Evolutionary conservation across 2,113 vertebrate species (phyloP), one percentile per base, ranked within the genome.

Genomic region (Pseudorhombus dupliciocellatus): DNA sequence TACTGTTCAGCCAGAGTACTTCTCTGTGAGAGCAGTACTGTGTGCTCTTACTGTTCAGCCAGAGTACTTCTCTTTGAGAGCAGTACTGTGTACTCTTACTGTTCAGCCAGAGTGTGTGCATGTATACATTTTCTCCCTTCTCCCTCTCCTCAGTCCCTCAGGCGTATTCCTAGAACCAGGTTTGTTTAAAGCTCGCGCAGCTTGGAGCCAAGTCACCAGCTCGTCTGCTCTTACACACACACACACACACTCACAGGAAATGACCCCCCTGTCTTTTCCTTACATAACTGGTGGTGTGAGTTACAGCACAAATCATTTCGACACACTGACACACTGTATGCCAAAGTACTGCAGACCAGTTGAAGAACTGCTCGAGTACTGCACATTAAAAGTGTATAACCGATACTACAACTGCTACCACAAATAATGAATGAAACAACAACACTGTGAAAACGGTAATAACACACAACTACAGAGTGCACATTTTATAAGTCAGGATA

Each of bases 81-180:
- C 52, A 50, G n/a, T 46, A 37, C 71, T 57, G 51, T 25, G 22
- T 7, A 53, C n/a, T 21, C 20, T 50, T 11, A 22, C 50, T 52
- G 21, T 22, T 24, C 21, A 26, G 52, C 12, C 6, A 30, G 53
- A 26, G 28, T 21, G 77, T 73, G 53, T 72, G 57, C 46, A 26
- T 3, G 34, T 37, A 16, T 71, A 75, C 22, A 51, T 65, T 69
- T 78, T 84, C n/a, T 70, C 25, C 73, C 72, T 70, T 65, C 31
- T 78, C 73, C 59, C 59, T 73, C 46, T 70, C 22, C 31, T 68
- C 10, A 50, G 54, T 73, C 46, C 77, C 79, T 57, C 40, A 57
- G 70, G 79, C 48, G 1, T 67, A 68, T 79, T 74, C 80, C 77
- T 52, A 83, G 80, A 86, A 84, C 64, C 79, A 76, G 67, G 51